Base-by-base conservation (phyloP, 2,113 vertebrate species). In the Australoheros scitulus region DNA sequence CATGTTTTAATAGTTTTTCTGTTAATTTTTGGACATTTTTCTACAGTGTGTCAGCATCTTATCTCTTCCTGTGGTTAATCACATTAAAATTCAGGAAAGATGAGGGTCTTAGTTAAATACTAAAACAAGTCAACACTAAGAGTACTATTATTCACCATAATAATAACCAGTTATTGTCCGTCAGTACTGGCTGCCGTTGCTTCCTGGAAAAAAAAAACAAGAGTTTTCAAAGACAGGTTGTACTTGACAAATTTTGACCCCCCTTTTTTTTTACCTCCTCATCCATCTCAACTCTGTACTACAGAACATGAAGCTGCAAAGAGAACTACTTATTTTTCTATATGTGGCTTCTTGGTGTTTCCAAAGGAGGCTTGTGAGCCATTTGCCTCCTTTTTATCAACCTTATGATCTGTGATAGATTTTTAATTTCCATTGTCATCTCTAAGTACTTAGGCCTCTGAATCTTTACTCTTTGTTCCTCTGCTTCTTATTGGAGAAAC, bases 341-440 rank as follows among this genome's bases (percentile, higher is more conserved):
- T 64, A 22, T 43, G 52, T 52, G 80, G 74, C 43, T 88, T 70
- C 68, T 84, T 77, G 58, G 83, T 11, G 82, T 79, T 85, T 78
- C 82, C 80, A 41, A 77, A 57, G 77, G 82, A 87, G 61, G 64
- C 61, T 32, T 81, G 61, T 82, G 84, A 4, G 55, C 47, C 77
- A 10, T 29, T 61, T 85, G 80, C 74, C 63, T 34, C 82, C 77
- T 50, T 76, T 76, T 52, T 34, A 34, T 77, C 76, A 68, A 86
- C 77, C 65, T 81, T 86, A 58, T 83, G 82, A 89, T 82, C 77
- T 50, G 74, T 89, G 63, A 89, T 89, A 70, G 77, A 91, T 89
- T 80, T 82, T 86, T 88, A 43, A 74, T 86, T 91, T 89, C 89
- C 77, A 52, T 68, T 7, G 47, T 77, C 14, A 61, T 55, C 41